A percentile compares a stretch with the other conserved stretches of the same genome.
These are phyloP conservation scores for Scaptomyza reducta DNA, from an alignment of 2,888 invertebrate genomes.

Conservation along the genomic window DNA sequence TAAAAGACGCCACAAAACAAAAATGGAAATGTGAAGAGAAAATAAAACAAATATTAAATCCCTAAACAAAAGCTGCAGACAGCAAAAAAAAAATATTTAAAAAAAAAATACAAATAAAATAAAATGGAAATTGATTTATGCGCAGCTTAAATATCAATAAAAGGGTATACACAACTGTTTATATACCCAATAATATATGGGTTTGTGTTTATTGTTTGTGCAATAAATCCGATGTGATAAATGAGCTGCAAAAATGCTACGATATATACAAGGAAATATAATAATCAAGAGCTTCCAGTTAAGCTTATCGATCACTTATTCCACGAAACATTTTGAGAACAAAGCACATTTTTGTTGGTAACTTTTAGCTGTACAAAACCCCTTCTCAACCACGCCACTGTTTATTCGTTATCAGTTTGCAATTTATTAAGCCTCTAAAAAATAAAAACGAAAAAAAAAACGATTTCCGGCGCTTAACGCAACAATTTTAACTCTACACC, in stretches of 20 bases:
- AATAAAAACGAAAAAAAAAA: background rate
- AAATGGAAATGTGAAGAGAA: background rate
- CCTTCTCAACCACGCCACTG: conserved; percentile 3
- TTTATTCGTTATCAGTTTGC: conserved; percentile 22
- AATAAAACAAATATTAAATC: background rate
- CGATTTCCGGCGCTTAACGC: conserved; percentile 44
- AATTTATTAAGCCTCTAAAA: conserved; percentile 24
- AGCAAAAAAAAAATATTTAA: background rate
- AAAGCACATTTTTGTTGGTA: conserved; percentile 3
- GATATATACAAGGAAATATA: background rate
- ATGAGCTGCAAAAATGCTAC: conserved; percentile 10
- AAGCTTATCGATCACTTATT: conserved; percentile 14
- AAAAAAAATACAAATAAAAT: conserved; percentile 18
- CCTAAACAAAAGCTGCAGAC: conserved; percentile 1
- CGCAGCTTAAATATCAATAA: conserved; percentile 33
- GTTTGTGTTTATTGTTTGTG: conserved; percentile 24
- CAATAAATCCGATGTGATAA: conserved; percentile 28
- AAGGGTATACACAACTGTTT: background rate
- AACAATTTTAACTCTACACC: conserved; percentile 16
- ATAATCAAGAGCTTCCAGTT: background rate
- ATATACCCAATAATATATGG: background rate
- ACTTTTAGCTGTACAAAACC: background rate
- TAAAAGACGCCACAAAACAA: background rate
- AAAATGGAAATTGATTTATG: conserved; percentile 41
- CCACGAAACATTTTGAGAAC: conserved; percentile 18